phyloP scores from a whole-genome alignment of 1,140 invertebrate species.

The Aplysia californica region DNA sequence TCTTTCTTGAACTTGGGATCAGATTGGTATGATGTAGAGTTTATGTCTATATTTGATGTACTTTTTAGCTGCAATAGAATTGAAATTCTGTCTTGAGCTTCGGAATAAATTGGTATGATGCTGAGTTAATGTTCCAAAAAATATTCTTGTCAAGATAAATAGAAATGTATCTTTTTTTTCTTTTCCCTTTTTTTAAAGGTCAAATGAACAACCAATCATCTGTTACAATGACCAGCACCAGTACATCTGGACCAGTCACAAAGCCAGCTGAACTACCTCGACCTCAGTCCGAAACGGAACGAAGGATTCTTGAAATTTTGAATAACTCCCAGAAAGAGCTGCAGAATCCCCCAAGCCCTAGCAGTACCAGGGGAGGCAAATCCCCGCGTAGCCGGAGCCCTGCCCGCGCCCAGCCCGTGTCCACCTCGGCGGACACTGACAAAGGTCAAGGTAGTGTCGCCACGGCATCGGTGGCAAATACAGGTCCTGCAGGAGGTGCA shows the following conservation, averaged over 20 bases:
- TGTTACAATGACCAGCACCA: not conserved
- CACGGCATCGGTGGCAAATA: not conserved
- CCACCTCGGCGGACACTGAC: not conserved
- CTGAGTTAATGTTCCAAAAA: too few relatives aligned
- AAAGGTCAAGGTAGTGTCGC: not conserved
- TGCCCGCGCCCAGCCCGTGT: slow-evolving; percentile 19
- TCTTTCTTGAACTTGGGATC: too few relatives aligned
- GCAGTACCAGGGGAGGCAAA: slow-evolving; percentile 31
- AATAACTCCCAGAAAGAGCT: slow-evolving; percentile 41
- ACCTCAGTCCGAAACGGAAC: slow-evolving; percentile 57
- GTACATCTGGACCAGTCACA: slow-evolving; percentile 3
- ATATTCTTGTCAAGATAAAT: too few relatives aligned
- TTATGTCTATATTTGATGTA: too few relatives aligned
- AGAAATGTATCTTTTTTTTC: too few relatives aligned
- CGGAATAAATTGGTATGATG: too few relatives aligned
- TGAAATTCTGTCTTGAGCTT: too few relatives aligned
- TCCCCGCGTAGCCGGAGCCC: slow-evolving; percentile 32
- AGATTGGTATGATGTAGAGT: too few relatives aligned
- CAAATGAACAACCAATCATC: slow-evolving; percentile 19
- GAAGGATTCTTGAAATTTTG: slow-evolving; percentile 56
- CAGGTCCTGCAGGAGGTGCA: not conserved
- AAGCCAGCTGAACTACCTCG: slow-evolving; percentile 46
- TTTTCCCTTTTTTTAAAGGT: slow-evolving; percentile 20
- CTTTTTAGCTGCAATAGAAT: too few relatives aligned
- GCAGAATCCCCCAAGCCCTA: slow-evolving; percentile 20